Conservation (phyloP, 2,797 vertebrate species). For the Sebastes umbrosus region DNA sequence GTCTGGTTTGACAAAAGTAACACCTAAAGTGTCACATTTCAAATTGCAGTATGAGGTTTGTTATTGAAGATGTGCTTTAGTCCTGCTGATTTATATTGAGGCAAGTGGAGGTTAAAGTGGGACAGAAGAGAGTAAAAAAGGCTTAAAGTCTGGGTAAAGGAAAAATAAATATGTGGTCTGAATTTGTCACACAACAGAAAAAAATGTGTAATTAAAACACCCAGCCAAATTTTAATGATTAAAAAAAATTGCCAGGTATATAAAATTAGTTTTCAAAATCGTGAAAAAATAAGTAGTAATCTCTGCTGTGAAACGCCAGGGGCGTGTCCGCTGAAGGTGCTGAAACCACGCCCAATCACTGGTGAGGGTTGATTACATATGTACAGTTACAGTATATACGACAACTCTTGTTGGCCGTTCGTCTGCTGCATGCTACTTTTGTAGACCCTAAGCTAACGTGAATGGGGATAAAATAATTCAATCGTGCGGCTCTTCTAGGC, state of each 20-base stretch:
- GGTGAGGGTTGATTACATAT: too few relatives aligned
- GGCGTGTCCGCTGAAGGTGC: too few relatives aligned
- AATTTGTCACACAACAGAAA: too few relatives aligned
- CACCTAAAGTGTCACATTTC: neutral
- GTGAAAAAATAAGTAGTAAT: accelerated
- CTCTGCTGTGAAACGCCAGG: neutral
- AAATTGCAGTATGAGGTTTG: neutral
- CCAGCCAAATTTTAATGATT: neutral
- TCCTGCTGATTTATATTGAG: neutral
- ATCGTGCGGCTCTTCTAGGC: too few relatives aligned
- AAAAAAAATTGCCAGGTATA: neutral
- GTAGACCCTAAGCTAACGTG: too few relatives aligned
- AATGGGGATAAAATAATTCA: too few relatives aligned
- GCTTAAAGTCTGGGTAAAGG: neutral
- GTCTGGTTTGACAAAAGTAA: neutral
- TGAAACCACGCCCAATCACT: too few relatives aligned
- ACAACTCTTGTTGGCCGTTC: too few relatives aligned
- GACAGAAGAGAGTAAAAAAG: neutral
- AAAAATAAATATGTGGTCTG: too few relatives aligned
- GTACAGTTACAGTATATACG: too few relatives aligned
- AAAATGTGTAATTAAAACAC: neutral
- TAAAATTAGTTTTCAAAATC: neutral
- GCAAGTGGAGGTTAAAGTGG: neutral
- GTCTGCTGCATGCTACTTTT: too few relatives aligned
- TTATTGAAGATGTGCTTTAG: neutral